Conservation (phyloP, 2,797 vertebrate species). For the Aythya fuligula region DNA sequence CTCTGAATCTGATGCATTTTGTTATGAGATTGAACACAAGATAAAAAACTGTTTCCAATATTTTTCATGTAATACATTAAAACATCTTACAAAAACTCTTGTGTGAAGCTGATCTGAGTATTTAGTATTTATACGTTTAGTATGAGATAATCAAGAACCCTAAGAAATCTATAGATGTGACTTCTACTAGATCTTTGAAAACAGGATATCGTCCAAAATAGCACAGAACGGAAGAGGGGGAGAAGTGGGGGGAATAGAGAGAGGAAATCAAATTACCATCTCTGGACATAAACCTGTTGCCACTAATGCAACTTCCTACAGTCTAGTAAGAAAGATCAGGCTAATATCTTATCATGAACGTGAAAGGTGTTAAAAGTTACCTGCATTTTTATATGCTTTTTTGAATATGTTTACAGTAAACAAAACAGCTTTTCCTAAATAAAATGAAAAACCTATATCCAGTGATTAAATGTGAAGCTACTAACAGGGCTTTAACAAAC, state of each 20-base stretch:
- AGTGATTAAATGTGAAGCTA: not conserved
- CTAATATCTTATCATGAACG: not conserved
- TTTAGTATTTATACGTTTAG: too few relatives aligned
- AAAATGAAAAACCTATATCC: not conserved
- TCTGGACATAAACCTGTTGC: not conserved
- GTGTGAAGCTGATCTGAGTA: too few relatives aligned
- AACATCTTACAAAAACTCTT: not conserved
- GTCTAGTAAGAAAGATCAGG: not conserved
- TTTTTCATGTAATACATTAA: not conserved
- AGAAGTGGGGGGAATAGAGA: not conserved
- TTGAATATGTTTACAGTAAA: not conserved
- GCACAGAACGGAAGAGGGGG: not conserved
- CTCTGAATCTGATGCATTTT: not conserved
- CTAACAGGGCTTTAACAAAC: not conserved
- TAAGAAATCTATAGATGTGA: not conserved
- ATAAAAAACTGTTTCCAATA: not conserved
- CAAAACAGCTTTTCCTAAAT: not conserved
- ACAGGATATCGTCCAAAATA: not conserved
- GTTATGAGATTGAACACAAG: too few relatives aligned
- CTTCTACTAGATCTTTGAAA: not conserved
- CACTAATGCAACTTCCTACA: not conserved
- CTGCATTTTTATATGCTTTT: not conserved
- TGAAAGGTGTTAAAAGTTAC: not conserved
- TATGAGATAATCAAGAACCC: not conserved
- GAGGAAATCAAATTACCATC: not conserved